phyloP scores from a whole-genome alignment of 2,888 invertebrate species.

The Sinopyrophorus schimmeli region DNA sequence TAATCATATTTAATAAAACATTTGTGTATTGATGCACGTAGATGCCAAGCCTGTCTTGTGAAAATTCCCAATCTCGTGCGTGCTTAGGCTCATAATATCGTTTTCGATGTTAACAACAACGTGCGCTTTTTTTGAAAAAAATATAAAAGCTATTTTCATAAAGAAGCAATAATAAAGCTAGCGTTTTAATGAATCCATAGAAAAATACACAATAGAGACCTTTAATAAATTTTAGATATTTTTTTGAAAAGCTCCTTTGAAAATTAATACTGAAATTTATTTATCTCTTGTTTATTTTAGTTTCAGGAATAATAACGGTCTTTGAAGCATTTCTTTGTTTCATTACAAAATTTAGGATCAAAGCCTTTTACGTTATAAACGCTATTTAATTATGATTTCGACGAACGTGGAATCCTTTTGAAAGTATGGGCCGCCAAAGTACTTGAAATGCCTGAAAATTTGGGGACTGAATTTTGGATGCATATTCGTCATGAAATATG shows the following conservation, averaged over 20 bases:
- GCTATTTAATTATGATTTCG: slow-evolving; percentile 15
- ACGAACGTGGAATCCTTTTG: slow-evolving; percentile 11
- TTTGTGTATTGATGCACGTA: slow-evolving; percentile 38
- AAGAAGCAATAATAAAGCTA: too few species aligned
- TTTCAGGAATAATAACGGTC: slow-evolving; percentile 10
- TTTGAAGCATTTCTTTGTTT: slow-evolving; percentile 17
- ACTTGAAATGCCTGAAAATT: slow-evolving; percentile 3
- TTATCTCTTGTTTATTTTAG: slow-evolving; percentile 11
- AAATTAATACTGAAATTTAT: slow-evolving; percentile 1
- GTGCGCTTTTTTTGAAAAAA: slow-evolving; percentile 7
- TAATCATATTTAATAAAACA: slow-evolving; percentile 32
- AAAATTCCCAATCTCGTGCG: slow-evolving; percentile 36
- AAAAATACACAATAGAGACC: neutral
- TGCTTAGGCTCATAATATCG: slow-evolving; percentile 36
- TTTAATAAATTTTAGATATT: too few species aligned
- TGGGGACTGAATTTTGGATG: neutral
- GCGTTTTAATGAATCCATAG: neutral
- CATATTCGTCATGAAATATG: too few species aligned
- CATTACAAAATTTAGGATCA: slow-evolving; percentile 12
- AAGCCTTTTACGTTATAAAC: slow-evolving; percentile 13
- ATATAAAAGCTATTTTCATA: too few species aligned
- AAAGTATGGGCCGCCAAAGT: neutral
- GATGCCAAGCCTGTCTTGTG: slow-evolving; percentile 40
- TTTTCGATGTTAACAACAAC: slow-evolving; percentile 11
- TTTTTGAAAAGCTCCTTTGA: neutral